These are phyloP conservation scores for Apodemia zela DNA, from an alignment of 2,888 invertebrate species.

Conservation along the genomic window DNA sequence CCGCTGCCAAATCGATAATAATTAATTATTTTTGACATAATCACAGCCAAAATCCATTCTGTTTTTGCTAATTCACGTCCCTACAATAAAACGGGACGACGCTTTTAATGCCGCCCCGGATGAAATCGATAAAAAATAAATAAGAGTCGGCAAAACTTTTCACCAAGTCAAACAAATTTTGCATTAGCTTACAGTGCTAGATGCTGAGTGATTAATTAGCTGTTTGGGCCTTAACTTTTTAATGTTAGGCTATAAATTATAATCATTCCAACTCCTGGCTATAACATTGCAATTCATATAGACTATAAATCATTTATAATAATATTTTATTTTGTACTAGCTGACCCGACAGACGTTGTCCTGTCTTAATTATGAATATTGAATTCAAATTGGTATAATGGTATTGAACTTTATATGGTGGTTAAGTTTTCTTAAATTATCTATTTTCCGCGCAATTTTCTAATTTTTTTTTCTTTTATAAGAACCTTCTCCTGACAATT, in stretches of 20 bases:
- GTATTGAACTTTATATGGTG: too few relatives aligned
- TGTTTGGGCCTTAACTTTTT: conserved; percentile 25
- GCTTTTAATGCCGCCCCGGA: conserved; percentile 67
- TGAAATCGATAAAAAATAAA: conserved; percentile 79
- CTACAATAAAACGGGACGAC: conserved; percentile 78
- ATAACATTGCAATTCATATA: background rate
- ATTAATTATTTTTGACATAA: conserved; percentile 88
- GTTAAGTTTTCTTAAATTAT: too few relatives aligned
- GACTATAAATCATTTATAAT: too few relatives aligned
- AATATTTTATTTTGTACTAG: too few relatives aligned
- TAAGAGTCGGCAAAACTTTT: conserved; percentile 65
- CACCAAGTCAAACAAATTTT: conserved; percentile 70
- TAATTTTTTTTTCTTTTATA: too few relatives aligned
- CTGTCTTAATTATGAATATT: too few relatives aligned
- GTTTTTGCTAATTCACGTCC: conserved; percentile 85
- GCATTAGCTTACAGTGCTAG: conserved; percentile 47
- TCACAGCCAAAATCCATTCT: conserved; percentile 83
- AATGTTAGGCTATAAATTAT: background rate
- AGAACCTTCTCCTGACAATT: too few relatives aligned
- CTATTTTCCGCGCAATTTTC: too few relatives aligned
- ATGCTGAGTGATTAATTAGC: conserved; percentile 59
- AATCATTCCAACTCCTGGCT: background rate
- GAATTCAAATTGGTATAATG: too few relatives aligned
- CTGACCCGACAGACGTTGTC: too few relatives aligned
- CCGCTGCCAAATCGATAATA: conserved; percentile 81